Evolutionary conservation across 2,113 vertebrate species (phyloP).

Genomic region (Agapornis roseicollis): DNA sequence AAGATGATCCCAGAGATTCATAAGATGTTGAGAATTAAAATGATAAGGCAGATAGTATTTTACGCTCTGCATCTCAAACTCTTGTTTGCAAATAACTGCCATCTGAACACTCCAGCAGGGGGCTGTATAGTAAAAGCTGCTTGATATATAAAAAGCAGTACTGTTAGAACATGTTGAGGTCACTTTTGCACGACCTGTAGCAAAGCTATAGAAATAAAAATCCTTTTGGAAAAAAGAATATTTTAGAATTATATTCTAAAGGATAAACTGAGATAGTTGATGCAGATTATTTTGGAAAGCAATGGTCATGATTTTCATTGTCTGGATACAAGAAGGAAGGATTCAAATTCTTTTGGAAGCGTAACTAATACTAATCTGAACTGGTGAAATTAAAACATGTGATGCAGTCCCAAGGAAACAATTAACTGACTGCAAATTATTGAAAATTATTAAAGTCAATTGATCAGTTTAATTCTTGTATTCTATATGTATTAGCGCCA

Average conservation of each 20-base stretch:
- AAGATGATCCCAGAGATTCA: background rate
- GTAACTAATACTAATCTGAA: slow-evolving; percentile 19
- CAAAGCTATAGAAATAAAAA: background rate
- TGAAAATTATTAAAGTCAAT: slow-evolving; percentile 26
- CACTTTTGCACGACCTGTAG: background rate
- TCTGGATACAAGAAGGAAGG: background rate
- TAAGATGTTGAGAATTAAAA: background rate
- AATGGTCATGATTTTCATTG: background rate
- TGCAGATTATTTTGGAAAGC: background rate
- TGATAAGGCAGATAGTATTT: background rate
- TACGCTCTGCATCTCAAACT: background rate
- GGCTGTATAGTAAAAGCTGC: background rate
- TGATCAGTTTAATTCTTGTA: slow-evolving; percentile 53
- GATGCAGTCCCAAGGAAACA: slow-evolving; percentile 26
- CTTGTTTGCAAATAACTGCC: background rate
- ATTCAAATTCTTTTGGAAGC: slow-evolving; percentile 32
- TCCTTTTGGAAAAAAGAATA: background rate
- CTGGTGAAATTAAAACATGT: slow-evolving; percentile 24
- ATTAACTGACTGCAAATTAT: slow-evolving; percentile 62
- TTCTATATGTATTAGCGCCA: slow-evolving; percentile 19
- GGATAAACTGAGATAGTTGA: background rate
- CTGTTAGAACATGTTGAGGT: background rate
- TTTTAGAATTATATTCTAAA: background rate
- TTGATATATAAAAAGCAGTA: background rate
- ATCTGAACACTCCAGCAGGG: background rate